These are phyloP conservation scores for Phenganax stokvisi DNA, from an alignment of 92 coral and sea anemone genomes.

Conservation along the genomic window DNA sequence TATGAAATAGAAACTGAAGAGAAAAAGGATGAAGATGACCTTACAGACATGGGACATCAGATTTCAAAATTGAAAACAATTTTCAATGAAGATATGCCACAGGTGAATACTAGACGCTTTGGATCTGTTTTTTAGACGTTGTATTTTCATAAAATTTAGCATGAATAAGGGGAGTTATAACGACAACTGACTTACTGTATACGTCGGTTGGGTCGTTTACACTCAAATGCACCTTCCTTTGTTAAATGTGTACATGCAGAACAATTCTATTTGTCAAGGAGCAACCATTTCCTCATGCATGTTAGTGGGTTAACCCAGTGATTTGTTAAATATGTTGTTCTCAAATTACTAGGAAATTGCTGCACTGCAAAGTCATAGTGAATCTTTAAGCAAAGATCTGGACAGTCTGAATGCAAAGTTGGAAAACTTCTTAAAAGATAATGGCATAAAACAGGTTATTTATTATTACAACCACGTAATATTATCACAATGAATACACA, in stretches of 20 bases:
- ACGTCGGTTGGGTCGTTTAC: no score
- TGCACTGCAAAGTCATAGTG: background rate
- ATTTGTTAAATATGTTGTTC: background rate
- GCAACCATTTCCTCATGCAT: background rate
- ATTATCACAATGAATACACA: no score
- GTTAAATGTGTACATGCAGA: background rate
- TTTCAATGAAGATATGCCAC: constrained; percentile 31
- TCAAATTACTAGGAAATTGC: constrained; percentile 16
- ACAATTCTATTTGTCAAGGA: background rate
- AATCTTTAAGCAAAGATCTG: constrained; percentile 5
- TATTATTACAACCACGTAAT: no score
- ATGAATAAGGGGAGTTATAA: no score
- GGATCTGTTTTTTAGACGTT: background rate
- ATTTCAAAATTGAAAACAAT: constrained; percentile 21
- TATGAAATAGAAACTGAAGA: constrained; percentile 1
- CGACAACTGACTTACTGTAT: no score
- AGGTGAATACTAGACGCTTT: background rate
- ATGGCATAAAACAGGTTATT: constrained; percentile 12
- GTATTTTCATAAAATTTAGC: background rate
- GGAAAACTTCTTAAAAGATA: constrained; percentile 11
- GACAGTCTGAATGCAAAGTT: constrained; percentile 13
- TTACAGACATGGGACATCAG: background rate
- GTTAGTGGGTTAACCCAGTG: no score
- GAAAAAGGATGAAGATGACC: background rate
- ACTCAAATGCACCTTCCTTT: background rate